phyloP scores from a whole-genome alignment of 2,888 invertebrate species.

The Boloria selene region DNA sequence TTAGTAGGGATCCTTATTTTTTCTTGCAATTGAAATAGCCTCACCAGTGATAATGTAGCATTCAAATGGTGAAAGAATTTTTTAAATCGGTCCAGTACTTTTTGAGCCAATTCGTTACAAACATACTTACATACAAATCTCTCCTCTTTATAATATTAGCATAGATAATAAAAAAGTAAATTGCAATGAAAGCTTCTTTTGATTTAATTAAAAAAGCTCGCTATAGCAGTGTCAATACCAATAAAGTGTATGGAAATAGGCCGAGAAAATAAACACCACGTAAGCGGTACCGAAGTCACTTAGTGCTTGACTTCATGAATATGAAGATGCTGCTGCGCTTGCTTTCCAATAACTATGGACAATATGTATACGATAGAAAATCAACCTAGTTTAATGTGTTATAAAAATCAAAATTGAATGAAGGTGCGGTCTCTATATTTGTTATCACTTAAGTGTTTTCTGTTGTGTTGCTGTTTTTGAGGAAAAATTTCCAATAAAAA shows the following conservation, averaged over 20 bases:
- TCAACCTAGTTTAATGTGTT: background rate
- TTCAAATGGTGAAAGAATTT: too few species aligned
- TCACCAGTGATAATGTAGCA: too few species aligned
- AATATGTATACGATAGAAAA: background rate
- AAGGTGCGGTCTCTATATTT: conserved; percentile 6
- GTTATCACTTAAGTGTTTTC: conserved; percentile 30
- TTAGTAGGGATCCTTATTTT: too few species aligned
- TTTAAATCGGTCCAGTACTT: too few species aligned
- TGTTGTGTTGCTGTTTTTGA: conserved; percentile 23
- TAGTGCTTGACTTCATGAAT: conserved; percentile 32
- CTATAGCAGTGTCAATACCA: too few species aligned
- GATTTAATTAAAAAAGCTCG: background rate
- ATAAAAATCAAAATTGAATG: conserved; percentile 21
- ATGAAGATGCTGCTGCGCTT: conserved; percentile 31
- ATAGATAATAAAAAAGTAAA: too few species aligned
- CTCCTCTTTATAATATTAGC: too few species aligned
- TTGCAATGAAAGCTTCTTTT: too few species aligned
- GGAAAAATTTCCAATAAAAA: conserved; percentile 29
- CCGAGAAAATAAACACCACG: conserved; percentile 30
- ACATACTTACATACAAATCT: too few species aligned
- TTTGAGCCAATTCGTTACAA: too few species aligned
- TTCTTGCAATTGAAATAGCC: too few species aligned
- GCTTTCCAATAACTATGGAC: conserved; percentile 20
- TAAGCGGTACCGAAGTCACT: conserved; percentile 32
- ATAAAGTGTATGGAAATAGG: conserved; percentile 17